Evolutionary conservation across 1,140 invertebrate species (phyloP).

Genomic region (Semibalanus balanoides): DNA sequence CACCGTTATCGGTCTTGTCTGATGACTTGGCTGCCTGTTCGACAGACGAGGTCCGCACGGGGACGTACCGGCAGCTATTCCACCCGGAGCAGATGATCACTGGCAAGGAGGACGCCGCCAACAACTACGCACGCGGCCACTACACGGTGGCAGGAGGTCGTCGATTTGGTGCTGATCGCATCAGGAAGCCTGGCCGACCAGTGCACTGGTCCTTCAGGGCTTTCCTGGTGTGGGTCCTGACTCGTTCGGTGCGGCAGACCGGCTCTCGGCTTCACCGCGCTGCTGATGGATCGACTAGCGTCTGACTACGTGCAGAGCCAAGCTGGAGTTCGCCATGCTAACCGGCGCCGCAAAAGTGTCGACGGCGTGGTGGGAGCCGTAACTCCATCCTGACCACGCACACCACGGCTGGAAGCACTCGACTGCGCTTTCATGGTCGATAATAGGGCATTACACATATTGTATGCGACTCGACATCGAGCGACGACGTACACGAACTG

Average conservation of each 20-base stretch:
- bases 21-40: too few relatives aligned
- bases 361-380: slow-evolving; percentile 50
- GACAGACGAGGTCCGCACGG: too few relatives aligned
- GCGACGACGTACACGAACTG: slow-evolving; percentile 40
- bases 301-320: slow-evolving; percentile 37
- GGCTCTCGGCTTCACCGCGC: slow-evolving; percentile 29
- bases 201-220: slow-evolving; percentile 17
- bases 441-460: slow-evolving; percentile 56
- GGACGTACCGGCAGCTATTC: too few relatives aligned
- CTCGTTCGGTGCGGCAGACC: slow-evolving; percentile 25
- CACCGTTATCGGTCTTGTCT: too few relatives aligned
- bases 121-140: too few relatives aligned
- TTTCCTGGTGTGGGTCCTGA: slow-evolving; percentile 33
- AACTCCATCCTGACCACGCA: slow-evolving; percentile 52
- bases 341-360: slow-evolving; percentile 31
- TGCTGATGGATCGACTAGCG: slow-evolving; percentile 36
- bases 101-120: too few relatives aligned
- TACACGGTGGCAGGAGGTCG: too few relatives aligned
- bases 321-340: slow-evolving; percentile 25
- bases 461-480: slow-evolving; percentile 46
- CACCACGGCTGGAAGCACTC: slow-evolving; percentile 49
- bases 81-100: too few relatives aligned
- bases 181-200: too few relatives aligned
- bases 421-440: slow-evolving; percentile 54
- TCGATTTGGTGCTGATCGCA: too few relatives aligned